phyloP scores from a whole-genome alignment of 1,140 invertebrate species.

The Panonychus citri region DNA sequence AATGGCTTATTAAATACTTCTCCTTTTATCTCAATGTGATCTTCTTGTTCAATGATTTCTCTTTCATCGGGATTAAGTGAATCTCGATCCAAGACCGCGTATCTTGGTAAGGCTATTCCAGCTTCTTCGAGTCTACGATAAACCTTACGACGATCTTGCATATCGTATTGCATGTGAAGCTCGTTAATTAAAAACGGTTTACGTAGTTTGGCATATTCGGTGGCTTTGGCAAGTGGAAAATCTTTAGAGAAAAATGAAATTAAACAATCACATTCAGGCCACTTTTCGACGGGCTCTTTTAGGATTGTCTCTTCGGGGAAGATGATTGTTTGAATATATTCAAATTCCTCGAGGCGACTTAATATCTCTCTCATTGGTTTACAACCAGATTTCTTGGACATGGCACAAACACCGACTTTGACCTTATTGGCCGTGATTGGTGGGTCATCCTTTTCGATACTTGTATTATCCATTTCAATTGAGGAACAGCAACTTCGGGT shows the following conservation, averaged over 20 bases:
- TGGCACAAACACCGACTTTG: slow-evolving; percentile 85
- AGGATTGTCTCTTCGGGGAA: slow-evolving; percentile 84
- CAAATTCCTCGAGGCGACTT: slow-evolving; percentile 75
- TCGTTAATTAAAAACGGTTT: slow-evolving; percentile 97
- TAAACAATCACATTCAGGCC: slow-evolving; percentile 90
- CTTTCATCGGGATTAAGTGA: slow-evolving; percentile 71
- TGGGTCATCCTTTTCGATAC: background rate
- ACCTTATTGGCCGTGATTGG: slow-evolving; percentile 31
- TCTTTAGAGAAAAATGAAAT: slow-evolving; percentile 95
- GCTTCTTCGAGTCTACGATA: slow-evolving; percentile 79
- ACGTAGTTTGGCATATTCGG: slow-evolving; percentile 73
- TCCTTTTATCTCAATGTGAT: slow-evolving; percentile 95
- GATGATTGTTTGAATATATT: slow-evolving; percentile 76
- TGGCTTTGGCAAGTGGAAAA: slow-evolving; percentile 94
- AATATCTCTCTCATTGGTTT: slow-evolving; percentile 98
- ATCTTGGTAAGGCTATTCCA: slow-evolving; percentile 89
- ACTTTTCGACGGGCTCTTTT: slow-evolving; percentile 84
- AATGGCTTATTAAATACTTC: slow-evolving; percentile 95
- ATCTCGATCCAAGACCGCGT: slow-evolving; percentile 86
- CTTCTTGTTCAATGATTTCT: slow-evolving; percentile 82
- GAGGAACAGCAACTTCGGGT: too few relatives aligned
- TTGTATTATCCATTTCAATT: background rate
- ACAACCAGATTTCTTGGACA: slow-evolving; percentile 94
- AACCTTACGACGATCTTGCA: slow-evolving; percentile 70
- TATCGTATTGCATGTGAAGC: slow-evolving; percentile 91